phyloP scores from a whole-genome alignment of 1,140 invertebrate genomes.

The Drosophila ironensis region DNA sequence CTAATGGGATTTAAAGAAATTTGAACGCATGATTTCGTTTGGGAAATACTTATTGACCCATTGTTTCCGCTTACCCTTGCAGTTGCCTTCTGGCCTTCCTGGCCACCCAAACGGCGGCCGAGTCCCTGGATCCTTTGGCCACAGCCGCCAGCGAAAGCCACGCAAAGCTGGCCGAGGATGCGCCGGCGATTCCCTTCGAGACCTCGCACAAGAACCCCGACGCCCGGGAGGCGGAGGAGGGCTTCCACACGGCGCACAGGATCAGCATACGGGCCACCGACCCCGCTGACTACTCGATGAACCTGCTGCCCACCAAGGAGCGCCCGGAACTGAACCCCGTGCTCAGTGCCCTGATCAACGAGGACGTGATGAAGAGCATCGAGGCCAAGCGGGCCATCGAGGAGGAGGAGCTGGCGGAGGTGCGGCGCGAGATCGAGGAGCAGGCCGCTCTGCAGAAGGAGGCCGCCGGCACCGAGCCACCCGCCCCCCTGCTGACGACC shows the following conservation, averaged over 20 bases:
- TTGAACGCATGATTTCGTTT: not conserved
- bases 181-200: conserved; percentile 46
- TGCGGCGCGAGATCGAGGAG: conserved; percentile 59
- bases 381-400: conserved; percentile 80
- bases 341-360: conserved; percentile 78
- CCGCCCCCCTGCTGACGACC: conserved; percentile 46
- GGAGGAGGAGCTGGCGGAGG: conserved; percentile 69
- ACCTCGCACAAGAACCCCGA: conserved; percentile 74
- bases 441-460: conserved; percentile 33
- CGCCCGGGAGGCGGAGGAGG: conserved; percentile 42
- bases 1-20: not conserved
- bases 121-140: conserved; percentile 10
- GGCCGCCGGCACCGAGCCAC: conserved; percentile 35
- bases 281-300: conserved; percentile 63
- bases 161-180: not conserved
- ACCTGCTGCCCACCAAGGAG: conserved; percentile 77
- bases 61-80: not conserved
- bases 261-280: conserved; percentile 62
- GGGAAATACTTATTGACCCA: not conserved
- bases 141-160: conserved; percentile 7
- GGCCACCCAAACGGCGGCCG: conserved; percentile 5
- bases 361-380: conserved; percentile 82
- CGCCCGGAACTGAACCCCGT: conserved; percentile 77
- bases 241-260: conserved; percentile 72
- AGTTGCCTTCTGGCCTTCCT: conserved; percentile 55